A percentile compares a stretch with the other conserved stretches of the same genome.
phyloP scores from a whole-genome alignment of 37 sponge, comb jelly and placozoan genomes.

The Corticium candelabrum region DNA sequence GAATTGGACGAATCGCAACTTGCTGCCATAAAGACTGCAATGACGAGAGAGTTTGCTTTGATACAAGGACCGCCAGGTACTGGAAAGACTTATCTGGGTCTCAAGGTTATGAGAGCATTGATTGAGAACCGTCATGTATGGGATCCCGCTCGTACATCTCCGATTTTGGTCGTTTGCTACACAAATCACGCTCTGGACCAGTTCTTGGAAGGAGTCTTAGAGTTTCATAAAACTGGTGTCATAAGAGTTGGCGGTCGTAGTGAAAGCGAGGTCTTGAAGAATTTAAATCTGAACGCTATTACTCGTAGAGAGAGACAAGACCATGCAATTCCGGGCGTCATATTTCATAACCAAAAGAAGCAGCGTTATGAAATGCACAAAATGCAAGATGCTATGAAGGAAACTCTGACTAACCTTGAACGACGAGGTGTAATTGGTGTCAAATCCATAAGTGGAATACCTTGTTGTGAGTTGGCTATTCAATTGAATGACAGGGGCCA shows the following conservation, averaged over 20 bases:
- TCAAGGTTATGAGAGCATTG: conserved; percentile 42
- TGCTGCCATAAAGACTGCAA: conserved; percentile 48
- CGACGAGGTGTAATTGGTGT: not conserved
- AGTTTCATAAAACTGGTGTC: conserved; percentile 24
- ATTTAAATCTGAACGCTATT: conserved; percentile 22
- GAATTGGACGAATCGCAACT: conserved; percentile 58
- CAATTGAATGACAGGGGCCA: not conserved
- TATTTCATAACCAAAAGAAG: not conserved
- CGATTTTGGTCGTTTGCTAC: conserved; percentile 84
- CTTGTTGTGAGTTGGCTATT: not conserved
- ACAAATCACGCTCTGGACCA: conserved; percentile 97
- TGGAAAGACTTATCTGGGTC: conserved; percentile 85
- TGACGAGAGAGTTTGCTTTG: conserved; percentile 60
- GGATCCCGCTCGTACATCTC: conserved; percentile 34
- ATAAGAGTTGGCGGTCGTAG: conserved; percentile 78
- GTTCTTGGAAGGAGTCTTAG: conserved; percentile 57
- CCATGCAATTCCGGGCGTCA: not conserved
- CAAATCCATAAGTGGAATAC: not conserved
- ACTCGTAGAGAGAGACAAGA: conserved; percentile 13
- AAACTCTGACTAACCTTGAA: conserved; percentile 3
- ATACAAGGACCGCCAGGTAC: conserved; percentile 99
- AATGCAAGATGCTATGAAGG: conserved; percentile 7
- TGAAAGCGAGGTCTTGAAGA: conserved; percentile 52
- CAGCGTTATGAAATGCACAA: not conserved
- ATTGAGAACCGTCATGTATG: conserved; percentile 32